These are phyloP conservation scores for Herpailurus yagouaroundi DNA, from an alignment of 2,113 vertebrate genomes.

Conservation along the genomic window DNA sequence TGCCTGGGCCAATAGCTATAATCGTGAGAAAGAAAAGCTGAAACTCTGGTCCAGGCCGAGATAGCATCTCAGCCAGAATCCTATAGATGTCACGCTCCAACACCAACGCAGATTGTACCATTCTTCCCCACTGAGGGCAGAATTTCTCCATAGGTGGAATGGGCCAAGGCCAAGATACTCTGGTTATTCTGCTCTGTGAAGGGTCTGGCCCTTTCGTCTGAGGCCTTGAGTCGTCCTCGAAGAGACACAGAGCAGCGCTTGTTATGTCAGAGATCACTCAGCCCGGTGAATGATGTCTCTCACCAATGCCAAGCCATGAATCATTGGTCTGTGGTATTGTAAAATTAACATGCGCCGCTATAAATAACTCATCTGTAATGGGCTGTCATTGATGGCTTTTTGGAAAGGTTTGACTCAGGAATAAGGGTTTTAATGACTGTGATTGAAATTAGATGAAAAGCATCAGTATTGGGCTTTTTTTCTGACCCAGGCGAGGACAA, in stretches of 20 bases:
- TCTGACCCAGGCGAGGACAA: conserved; percentile 80
- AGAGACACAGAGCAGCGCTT: conserved; percentile 47
- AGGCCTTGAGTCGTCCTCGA: conserved; percentile 56
- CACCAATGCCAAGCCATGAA: conserved; percentile 80
- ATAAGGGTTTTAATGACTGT: conserved; percentile 83
- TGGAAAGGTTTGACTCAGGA: conserved; percentile 82
- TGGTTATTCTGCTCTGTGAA: neutral
- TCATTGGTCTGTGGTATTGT: conserved; percentile 84
- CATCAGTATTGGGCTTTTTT: conserved; percentile 79
- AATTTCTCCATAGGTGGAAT: neutral
- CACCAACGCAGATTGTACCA: neutral
- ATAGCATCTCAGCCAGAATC: neutral
- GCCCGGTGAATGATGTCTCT: conserved; percentile 82
- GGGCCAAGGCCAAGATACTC: neutral
- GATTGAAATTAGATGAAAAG: conserved; percentile 88
- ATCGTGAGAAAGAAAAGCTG: neutral
- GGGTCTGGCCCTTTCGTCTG: neutral
- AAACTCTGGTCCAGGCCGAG: neutral
- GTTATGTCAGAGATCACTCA: conserved; percentile 72
- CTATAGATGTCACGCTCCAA: neutral
- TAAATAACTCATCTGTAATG: conserved; percentile 87
- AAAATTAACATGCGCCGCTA: conserved; percentile 83
- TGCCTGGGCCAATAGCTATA: neutral
- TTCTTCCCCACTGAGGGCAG: neutral
- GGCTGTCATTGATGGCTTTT: conserved; percentile 82